These are phyloP conservation scores for Hirtodrosophila confusa DNA, from an alignment of 2,888 invertebrate genomes.

Conservation along the genomic window DNA sequence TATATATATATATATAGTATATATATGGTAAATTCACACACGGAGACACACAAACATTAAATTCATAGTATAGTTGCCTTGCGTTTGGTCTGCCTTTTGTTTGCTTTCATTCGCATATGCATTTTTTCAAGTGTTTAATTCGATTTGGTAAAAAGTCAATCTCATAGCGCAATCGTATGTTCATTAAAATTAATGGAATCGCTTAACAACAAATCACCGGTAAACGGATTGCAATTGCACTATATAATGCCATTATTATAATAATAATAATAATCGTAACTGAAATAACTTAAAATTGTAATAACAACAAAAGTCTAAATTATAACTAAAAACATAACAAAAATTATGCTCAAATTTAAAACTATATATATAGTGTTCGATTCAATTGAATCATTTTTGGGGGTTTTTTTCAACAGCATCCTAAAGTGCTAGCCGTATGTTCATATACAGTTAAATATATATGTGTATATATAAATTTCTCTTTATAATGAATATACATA, in stretches of 20 bases:
- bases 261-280: slow-evolving; percentile 36
- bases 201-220: slow-evolving; percentile 50
- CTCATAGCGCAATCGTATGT: slow-evolving; percentile 32
- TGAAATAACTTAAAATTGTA: slow-evolving; percentile 60
- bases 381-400: slow-evolving; percentile 44
- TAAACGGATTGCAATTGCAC: slow-evolving; percentile 49
- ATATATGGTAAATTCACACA: slow-evolving; percentile 27
- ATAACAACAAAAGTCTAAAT: slow-evolving; percentile 69
- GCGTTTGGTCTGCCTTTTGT: slow-evolving; percentile 10
- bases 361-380: slow-evolving; percentile 36
- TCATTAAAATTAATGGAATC: slow-evolving; percentile 72
- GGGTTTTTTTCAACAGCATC: slow-evolving; percentile 24
- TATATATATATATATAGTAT: slow-evolving; percentile 13
- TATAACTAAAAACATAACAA: slow-evolving; percentile 70
- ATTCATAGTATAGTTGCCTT: slow-evolving; percentile 25
- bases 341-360: slow-evolving; percentile 60
- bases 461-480: slow-evolving; percentile 24
- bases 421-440: slow-evolving; percentile 30
- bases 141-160: slow-evolving; percentile 52
- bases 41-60: slow-evolving; percentile 33
- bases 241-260: slow-evolving; percentile 38
- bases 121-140: slow-evolving; percentile 39
- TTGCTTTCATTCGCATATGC: slow-evolving; percentile 14
- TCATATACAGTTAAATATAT: slow-evolving; percentile 39
- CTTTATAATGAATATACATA: slow-evolving; percentile 32